A percentile compares a stretch with the other conserved stretches of the same genome.
Evolutionary conservation across 2,113 vertebrate genomes (phyloP).

Genomic region (Acanthisitta chloris): DNA sequence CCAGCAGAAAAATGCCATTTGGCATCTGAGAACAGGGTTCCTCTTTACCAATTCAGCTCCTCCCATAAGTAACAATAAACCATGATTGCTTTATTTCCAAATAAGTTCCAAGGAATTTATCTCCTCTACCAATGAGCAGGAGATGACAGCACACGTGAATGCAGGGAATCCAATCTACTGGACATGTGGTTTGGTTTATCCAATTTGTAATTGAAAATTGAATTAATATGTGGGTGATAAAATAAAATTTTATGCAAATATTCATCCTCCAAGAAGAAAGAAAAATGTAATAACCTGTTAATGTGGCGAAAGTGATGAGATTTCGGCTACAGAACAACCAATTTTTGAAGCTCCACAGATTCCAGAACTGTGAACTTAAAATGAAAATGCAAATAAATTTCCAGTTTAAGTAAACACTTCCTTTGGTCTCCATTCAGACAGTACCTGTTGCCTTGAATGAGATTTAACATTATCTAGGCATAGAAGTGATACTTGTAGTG

Average conservation of each 20-base stretch:
- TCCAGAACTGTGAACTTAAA: neutral
- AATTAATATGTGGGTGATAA: neutral
- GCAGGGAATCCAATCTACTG: neutral
- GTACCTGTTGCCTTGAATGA: neutral
- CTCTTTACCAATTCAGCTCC: neutral
- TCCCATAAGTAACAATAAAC: neutral
- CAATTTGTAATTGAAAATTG: neutral
- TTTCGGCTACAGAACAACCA: neutral
- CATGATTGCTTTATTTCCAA: neutral
- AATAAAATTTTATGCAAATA: neutral
- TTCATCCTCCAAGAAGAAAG: neutral
- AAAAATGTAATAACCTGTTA: neutral
- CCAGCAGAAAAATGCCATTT: neutral
- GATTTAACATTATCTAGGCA: neutral
- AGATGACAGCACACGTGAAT: neutral
- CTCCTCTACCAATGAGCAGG: neutral
- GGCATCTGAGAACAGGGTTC: neutral
- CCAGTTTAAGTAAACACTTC: neutral
- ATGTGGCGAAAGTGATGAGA: neutral
- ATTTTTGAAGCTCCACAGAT: neutral
- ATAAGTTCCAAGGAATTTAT: neutral
- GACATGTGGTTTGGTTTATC: neutral
- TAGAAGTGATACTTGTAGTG: neutral
- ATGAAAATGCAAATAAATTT: neutral
- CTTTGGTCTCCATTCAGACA: neutral